phyloP scores from a whole-genome alignment of 2,797 vertebrate genomes.

The Huso huso region DNA sequence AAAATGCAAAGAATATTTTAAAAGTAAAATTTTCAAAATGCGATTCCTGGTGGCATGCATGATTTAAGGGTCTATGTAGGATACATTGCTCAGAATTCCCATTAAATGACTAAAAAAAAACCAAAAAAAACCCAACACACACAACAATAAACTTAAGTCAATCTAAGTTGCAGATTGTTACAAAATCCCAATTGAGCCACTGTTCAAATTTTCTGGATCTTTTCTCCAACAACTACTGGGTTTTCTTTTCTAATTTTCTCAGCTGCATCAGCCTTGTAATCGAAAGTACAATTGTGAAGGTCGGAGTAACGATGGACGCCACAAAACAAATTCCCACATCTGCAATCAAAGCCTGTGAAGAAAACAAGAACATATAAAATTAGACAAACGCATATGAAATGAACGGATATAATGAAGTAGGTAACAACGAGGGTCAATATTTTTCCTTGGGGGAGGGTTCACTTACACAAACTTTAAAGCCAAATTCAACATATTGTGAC shows the following conservation, averaged over 20 bases:
- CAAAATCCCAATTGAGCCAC: conserved; percentile 27
- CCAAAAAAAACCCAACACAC: no score
- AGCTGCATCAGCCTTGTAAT: conserved; percentile 83
- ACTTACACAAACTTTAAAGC: no score
- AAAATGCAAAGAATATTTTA: conserved; percentile 43
- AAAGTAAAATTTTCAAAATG: conserved; percentile 55
- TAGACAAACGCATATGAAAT: conserved; percentile 11
- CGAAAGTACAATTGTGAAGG: conserved; percentile 77
- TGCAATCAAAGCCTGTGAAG: conserved; percentile 72
- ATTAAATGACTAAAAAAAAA: conserved; percentile 17
- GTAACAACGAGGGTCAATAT: neutral
- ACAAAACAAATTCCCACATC: conserved; percentile 79
- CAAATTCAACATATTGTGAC: no score
- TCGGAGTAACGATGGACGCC: conserved; percentile 79
- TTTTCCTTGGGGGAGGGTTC: no score
- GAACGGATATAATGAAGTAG: neutral
- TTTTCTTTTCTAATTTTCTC: conserved; percentile 89
- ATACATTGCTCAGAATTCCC: conserved; percentile 41
- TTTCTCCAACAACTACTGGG: conserved; percentile 77
- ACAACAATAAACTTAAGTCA: conserved; percentile 52
- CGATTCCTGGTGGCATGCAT: conserved; percentile 65
- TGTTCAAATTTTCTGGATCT: conserved; percentile 82
- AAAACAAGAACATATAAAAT: conserved; percentile 9
- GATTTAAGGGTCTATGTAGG: conserved; percentile 61
- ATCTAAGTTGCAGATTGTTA: conserved; percentile 57